A percentile compares a stretch with the other conserved stretches of the same genome.
Evolutionary conservation across 2,797 vertebrate species (phyloP).

Genomic region (Melanotaenia boesemani): DNA sequence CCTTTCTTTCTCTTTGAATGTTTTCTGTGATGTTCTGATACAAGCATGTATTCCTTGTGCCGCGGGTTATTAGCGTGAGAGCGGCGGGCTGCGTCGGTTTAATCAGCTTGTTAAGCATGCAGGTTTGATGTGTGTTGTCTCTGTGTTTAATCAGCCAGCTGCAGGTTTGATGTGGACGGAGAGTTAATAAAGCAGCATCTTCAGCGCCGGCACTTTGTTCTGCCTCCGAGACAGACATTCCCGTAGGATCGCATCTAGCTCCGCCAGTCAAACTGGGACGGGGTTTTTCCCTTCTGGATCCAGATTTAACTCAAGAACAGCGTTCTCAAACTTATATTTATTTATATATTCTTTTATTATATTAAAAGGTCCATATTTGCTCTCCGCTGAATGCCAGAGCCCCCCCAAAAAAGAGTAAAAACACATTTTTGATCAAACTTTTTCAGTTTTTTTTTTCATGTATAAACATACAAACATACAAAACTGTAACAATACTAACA

Average conservation of each 20-base stretch:
- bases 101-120: constrained; percentile 80
- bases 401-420: too few relatives aligned
- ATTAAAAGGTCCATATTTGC: too few relatives aligned
- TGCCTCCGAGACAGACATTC: constrained; percentile 61
- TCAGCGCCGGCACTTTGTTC: constrained; percentile 75
- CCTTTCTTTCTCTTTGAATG: constrained; percentile 71
- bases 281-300: not conserved
- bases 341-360: too few relatives aligned
- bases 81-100: constrained; percentile 70
- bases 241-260: constrained; percentile 17
- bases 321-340: too few relatives aligned
- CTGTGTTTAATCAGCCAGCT: constrained; percentile 81
- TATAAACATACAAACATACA: too few relatives aligned
- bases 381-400: too few relatives aligned
- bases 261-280: too few relatives aligned
- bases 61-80: constrained; percentile 78
- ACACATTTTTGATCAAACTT: too few relatives aligned
- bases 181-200: constrained; percentile 86
- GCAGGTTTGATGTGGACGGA: constrained; percentile 86
- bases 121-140: constrained; percentile 86
- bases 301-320: not conserved
- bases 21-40: constrained; percentile 73
- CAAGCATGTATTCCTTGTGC: constrained; percentile 63
- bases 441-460: too few relatives aligned
- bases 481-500: too few relatives aligned